A percentile compares a stretch with the other conserved stretches of the same genome.
Conservation (phyloP, 2,797 vertebrate genomes). For the Rhinella marina region DNA sequence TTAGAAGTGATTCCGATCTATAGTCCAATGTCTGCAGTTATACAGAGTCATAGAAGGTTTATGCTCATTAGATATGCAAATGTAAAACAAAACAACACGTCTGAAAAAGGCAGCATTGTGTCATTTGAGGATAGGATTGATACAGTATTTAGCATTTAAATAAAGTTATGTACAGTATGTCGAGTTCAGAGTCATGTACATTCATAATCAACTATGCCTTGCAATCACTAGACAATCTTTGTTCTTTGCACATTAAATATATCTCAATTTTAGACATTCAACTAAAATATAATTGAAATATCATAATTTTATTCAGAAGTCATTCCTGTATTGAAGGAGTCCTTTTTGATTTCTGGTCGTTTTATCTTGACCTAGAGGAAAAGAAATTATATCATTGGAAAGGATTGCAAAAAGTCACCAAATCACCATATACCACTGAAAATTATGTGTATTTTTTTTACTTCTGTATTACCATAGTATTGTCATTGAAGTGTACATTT, state of each 20-base stretch:
- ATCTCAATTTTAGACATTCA: constrained; percentile 29
- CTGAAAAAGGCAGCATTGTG: constrained; percentile 4
- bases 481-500: too few species aligned
- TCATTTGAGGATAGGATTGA: background rate
- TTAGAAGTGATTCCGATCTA: background rate
- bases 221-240: constrained; percentile 2
- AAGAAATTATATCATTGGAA: background rate
- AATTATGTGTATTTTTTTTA: too few species aligned
- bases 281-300: constrained; percentile 27
- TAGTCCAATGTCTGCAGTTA: background rate
- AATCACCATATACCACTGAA: too few species aligned
- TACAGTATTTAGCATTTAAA: background rate
- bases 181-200: background rate
- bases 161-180: too few species aligned
- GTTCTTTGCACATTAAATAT: background rate
- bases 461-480: too few species aligned
- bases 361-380: constrained; percentile 45
- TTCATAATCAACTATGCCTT: background rate
- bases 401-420: background rate
- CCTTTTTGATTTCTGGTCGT: constrained; percentile 32
- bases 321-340: background rate
- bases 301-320: background rate
- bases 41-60: background rate
- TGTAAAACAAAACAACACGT: background rate
- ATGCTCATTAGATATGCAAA: background rate